Evolutionary conservation across 2,888 invertebrate species (phyloP).

Genomic region (Linyphia triangularis): DNA sequence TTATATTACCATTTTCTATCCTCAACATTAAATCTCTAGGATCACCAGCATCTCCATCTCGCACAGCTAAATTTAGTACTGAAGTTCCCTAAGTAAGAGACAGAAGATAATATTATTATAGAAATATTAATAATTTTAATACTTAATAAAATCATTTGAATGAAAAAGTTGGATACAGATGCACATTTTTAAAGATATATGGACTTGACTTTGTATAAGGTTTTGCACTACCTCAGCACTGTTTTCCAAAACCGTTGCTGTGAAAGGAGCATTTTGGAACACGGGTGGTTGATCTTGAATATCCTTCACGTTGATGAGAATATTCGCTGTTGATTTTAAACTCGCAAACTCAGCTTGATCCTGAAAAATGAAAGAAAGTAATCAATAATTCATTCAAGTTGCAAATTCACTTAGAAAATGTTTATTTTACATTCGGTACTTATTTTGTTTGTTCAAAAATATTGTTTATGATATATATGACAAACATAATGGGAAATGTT

Average conservation of each 20-base stretch:
- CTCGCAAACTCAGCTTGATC: constrained; percentile 81
- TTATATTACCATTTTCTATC: constrained; percentile 63
- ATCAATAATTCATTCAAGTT: too few relatives aligned
- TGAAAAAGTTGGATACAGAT: not conserved
- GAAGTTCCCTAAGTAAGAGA: constrained; percentile 82
- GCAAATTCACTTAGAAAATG: too few relatives aligned
- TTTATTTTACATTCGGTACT: too few relatives aligned
- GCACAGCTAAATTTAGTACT: constrained; percentile 86
- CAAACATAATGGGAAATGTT: too few relatives aligned
- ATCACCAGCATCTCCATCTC: constrained; percentile 90
- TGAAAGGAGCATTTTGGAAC: constrained; percentile 90
- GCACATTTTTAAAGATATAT: too few relatives aligned
- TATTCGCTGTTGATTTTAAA: constrained; percentile 85
- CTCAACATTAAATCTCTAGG: constrained; percentile 76
- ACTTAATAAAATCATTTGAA: not conserved
- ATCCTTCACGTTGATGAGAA: constrained; percentile 88
- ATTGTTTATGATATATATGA: too few relatives aligned
- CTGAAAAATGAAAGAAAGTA: constrained; percentile 76
- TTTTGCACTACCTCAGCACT: constrained; percentile 83
- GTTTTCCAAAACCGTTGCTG: constrained; percentile 88
- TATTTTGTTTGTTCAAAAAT: too few relatives aligned
- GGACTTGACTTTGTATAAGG: not conserved
- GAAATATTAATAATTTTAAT: too few relatives aligned
- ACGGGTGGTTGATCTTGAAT: constrained; percentile 90
- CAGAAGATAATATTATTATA: not conserved